Percentiles rank a stretch among this genome's conserved stretches.
phyloP scores from a whole-genome alignment of 2,113 vertebrate genomes.

The Toxotes chatareus region DNA sequence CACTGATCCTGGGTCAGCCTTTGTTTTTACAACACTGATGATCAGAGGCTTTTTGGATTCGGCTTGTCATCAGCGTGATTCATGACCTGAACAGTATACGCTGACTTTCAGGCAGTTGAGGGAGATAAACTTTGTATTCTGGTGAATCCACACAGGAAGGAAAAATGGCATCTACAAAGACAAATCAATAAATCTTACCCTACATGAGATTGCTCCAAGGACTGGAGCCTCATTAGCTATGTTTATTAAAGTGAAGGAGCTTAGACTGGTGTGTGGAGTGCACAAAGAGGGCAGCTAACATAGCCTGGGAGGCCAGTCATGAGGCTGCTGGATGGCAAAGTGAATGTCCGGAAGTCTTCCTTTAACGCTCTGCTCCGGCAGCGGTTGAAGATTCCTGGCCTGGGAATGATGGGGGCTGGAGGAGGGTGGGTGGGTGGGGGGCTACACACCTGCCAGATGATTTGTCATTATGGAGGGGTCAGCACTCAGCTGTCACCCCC shows the following conservation, averaged over 20 bases:
- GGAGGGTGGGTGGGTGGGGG: slow-evolving; percentile 9
- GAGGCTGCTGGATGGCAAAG: slow-evolving; percentile 47
- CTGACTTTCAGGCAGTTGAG: slow-evolving; percentile 44
- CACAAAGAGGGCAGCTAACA: slow-evolving; percentile 39
- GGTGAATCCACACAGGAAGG: slow-evolving; percentile 9
- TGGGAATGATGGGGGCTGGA: slow-evolving; percentile 70
- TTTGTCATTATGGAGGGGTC: slow-evolving; percentile 89
- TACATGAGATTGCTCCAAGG: slow-evolving; percentile 34
- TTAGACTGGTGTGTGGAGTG: slow-evolving; percentile 30
- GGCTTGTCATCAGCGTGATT: slow-evolving; percentile 35
- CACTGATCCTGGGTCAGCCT: slow-evolving; percentile 52
- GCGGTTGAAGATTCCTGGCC: slow-evolving; percentile 71
- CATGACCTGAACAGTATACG: slow-evolving; percentile 6
- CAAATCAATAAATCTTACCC: slow-evolving; percentile 53
- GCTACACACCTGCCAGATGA: slow-evolving; percentile 86
- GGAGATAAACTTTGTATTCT: slow-evolving; percentile 34
- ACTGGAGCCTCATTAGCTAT: slow-evolving; percentile 58
- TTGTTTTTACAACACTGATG: slow-evolving; percentile 51
- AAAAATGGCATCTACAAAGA: slow-evolving; percentile 36
- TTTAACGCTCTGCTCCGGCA: slow-evolving; percentile 76
- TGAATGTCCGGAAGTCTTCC: slow-evolving; percentile 86
- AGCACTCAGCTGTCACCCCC: slow-evolving; percentile 89
- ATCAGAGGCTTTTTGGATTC: slow-evolving; percentile 50
- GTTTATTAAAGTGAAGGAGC: slow-evolving; percentile 53
- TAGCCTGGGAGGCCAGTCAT: slow-evolving; percentile 51